Evolutionary conservation across 2,888 invertebrate genomes (phyloP).

Genomic region (Taphrorychus bicolor): DNA sequence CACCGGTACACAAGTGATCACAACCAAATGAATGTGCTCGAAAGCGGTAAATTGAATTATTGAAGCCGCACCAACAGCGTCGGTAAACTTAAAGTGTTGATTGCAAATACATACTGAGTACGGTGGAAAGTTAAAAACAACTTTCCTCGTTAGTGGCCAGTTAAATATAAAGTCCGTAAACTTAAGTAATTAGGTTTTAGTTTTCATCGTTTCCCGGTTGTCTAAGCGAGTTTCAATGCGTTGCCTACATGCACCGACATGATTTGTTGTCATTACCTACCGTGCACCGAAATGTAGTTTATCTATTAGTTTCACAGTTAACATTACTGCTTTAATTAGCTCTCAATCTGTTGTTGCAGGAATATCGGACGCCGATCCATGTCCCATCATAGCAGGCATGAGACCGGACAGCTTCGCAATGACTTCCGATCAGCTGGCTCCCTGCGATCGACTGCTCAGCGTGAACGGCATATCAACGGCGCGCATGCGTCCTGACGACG

Average conservation of each 20-base stretch:
- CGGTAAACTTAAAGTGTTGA: not conserved
- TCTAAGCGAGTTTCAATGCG: conserved; percentile 21
- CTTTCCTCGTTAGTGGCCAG: conserved; percentile 26
- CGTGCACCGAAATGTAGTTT: too few relatives aligned
- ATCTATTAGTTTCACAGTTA: too few relatives aligned
- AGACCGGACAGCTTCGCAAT: conserved; percentile 74
- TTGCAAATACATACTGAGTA: conserved; percentile 16
- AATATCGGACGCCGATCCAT: conserved; percentile 71
- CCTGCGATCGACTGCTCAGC: conserved; percentile 81
- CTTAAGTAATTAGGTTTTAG: conserved; percentile 29
- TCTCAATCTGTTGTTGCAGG: conserved; percentile 61
- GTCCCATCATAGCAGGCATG: conserved; percentile 71
- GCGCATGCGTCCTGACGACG: conserved; percentile 78
- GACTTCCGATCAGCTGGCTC: conserved; percentile 78
- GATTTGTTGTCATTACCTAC: too few relatives aligned
- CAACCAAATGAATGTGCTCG: too few relatives aligned
- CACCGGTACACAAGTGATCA: too few relatives aligned
- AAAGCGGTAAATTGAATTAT: too few relatives aligned
- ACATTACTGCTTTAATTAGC: too few relatives aligned
- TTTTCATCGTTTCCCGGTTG: conserved; percentile 15
- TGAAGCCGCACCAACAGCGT: not conserved
- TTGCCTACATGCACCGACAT: not conserved
- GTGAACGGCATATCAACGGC: conserved; percentile 83
- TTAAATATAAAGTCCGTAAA: conserved; percentile 24
- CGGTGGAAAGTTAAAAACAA: conserved; percentile 20